Percentiles rank a stretch among this genome's conserved stretches.
Evolutionary conservation across 2,797 vertebrate genomes (phyloP).

Genomic region (Protosalanx chinensis): DNA sequence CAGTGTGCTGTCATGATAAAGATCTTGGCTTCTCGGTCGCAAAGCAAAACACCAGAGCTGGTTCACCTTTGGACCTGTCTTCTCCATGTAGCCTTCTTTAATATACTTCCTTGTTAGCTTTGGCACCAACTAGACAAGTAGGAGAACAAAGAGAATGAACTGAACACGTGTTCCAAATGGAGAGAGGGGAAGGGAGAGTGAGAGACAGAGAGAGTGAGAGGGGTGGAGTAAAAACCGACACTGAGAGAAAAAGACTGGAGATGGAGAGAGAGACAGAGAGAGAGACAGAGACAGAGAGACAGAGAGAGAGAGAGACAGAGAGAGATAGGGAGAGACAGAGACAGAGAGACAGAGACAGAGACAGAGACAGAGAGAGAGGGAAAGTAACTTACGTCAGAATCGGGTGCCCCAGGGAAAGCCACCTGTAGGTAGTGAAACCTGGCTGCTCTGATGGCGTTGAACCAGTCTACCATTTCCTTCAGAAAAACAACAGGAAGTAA

Average conservation of each 20-base stretch:
- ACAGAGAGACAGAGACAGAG: neutral
- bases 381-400: constrained; percentile 78
- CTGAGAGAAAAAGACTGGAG: too few species aligned
- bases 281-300: constrained; percentile 24
- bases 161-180: too few species aligned
- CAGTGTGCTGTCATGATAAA: neutral
- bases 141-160: constrained; percentile 3
- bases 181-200: too few species aligned
- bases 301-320: constrained; percentile 23
- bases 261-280: neutral
- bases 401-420: constrained; percentile 86
- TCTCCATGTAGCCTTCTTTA: constrained; percentile 97
- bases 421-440: constrained; percentile 95
- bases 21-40: neutral
- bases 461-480: constrained; percentile 97
- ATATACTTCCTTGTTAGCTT: constrained; percentile 91
- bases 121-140: constrained; percentile 79
- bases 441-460: constrained; percentile 91
- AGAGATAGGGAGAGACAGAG: neutral
- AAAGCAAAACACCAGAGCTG: neutral
- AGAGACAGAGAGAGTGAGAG: too few species aligned
- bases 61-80: constrained; percentile 93
- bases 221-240: too few species aligned
- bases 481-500: constrained; percentile 21
- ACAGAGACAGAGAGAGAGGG: neutral